Evolutionary conservation across 2,888 invertebrate species (phyloP).

Genomic region (Sycophila texana): DNA sequence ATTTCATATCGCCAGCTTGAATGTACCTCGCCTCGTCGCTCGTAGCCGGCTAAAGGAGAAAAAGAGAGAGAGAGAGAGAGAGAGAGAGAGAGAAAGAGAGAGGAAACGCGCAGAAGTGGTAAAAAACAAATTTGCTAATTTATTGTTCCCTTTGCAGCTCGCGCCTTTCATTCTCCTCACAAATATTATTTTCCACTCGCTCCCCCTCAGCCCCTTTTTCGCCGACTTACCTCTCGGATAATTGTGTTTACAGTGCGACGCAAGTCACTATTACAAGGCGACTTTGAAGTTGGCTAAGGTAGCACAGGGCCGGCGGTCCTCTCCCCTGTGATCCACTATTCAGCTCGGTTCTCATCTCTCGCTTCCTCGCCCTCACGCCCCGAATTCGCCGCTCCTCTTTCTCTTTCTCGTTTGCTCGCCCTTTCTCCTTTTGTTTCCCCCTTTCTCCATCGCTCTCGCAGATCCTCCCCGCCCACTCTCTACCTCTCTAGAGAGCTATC

Average conservation of each 20-base stretch:
- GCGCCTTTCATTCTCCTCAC: not conserved
- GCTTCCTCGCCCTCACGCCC: not conserved
- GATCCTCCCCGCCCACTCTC: not conserved
- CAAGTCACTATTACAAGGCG: conserved; percentile 44
- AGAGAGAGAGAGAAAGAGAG: not conserved
- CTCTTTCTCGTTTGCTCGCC: not conserved
- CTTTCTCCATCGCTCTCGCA: not conserved
- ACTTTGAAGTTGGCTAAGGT: conserved; percentile 46
- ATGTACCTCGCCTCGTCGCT: not conserved
- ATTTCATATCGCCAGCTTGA: not conserved
- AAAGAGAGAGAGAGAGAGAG: not conserved
- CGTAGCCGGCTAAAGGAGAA: not conserved
- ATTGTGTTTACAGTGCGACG: conserved; percentile 48
- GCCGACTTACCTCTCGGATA: conserved; percentile 23
- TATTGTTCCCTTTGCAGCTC: conserved; percentile 28
- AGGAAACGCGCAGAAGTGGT: not conserved
- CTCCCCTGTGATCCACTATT: conserved; percentile 33
- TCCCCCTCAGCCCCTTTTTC: conserved; percentile 7
- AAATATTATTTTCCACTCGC: not conserved
- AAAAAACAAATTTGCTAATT: conserved; percentile 31
- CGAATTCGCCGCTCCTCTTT: not conserved
- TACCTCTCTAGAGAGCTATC: not conserved
- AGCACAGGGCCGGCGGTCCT: not conserved
- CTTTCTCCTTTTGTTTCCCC: conserved; percentile 1
- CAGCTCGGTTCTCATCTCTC: not conserved